Conservation (phyloP, 2,797 vertebrate species). For the Phalanger gymnotis region DNA sequence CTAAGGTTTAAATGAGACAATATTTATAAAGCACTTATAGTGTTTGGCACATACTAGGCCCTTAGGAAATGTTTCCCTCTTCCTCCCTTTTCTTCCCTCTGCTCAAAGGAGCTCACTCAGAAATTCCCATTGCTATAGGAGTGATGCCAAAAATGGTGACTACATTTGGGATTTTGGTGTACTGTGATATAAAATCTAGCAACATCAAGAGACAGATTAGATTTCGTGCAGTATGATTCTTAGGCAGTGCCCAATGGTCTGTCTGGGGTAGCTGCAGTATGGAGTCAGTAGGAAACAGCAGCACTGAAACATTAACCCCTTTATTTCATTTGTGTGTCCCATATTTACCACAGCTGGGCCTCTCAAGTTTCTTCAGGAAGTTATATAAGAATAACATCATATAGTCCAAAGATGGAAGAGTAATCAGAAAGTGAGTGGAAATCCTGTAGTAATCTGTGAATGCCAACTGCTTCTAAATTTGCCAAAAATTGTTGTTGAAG, state of each 20-base stretch:
- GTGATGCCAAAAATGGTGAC: too few species aligned
- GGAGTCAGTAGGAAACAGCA: background rate
- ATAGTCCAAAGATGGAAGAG: background rate
- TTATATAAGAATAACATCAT: background rate
- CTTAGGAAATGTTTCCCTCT: background rate
- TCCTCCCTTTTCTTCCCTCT: background rate
- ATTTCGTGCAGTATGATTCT: background rate
- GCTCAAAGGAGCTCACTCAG: background rate
- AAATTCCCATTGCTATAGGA: background rate
- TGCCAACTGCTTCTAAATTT: background rate
- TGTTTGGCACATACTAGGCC: too few species aligned
- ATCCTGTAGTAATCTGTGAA: background rate
- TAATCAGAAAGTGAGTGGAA: background rate
- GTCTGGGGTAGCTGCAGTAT: background rate
- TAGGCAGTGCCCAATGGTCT: background rate
- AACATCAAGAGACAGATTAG: background rate
- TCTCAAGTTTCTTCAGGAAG: background rate
- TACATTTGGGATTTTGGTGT: rapidly evolving
- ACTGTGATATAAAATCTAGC: background rate
- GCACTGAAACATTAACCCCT: background rate
- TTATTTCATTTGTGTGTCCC: background rate
- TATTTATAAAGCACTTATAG: too few species aligned
- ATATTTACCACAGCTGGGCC: background rate
- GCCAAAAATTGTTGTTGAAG: background rate
- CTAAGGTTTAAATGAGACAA: too few species aligned